These are phyloP conservation scores for Rotaria macrura DNA, from an alignment of 2,888 invertebrate genomes.

Conservation along the genomic window DNA sequence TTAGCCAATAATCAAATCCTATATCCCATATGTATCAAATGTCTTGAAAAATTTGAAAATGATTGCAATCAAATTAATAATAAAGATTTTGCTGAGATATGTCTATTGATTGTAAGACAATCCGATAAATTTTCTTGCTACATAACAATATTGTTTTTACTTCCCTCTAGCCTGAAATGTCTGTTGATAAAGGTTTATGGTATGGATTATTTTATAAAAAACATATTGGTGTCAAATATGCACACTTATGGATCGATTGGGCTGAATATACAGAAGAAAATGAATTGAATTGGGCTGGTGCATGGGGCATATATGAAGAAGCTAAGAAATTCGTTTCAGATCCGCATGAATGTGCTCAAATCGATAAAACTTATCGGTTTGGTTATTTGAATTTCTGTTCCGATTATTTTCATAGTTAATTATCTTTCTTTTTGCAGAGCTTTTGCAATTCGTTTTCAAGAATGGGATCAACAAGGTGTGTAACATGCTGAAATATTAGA, in stretches of 20 bases:
- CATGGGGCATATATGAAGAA: constrained; percentile 19
- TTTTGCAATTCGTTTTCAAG: not conserved
- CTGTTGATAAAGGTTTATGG: constrained; percentile 2
- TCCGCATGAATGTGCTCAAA: not conserved
- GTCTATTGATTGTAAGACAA: not conserved
- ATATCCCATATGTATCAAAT: not conserved
- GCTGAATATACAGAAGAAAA: not conserved
- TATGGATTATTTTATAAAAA: constrained; percentile 14
- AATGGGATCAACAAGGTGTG: not conserved
- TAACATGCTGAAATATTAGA: not conserved
- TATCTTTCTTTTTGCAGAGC: not conserved
- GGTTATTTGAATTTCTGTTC: not conserved
- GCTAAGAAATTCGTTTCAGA: not conserved
- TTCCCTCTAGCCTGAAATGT: not conserved
- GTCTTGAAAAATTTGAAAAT: constrained; percentile 15
- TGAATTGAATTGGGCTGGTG: not conserved
- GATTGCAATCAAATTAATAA: not conserved
- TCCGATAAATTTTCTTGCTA: too few relatives aligned
- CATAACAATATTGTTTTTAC: not conserved
- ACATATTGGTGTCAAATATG: not conserved
- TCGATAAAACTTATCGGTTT: constrained; percentile 14
- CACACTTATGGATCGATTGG: constrained; percentile 4
- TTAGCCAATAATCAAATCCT: constrained; percentile 9
- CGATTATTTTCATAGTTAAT: not conserved
- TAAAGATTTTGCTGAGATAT: constrained; percentile 6